Evolutionary conservation across 1,140 invertebrate species (phyloP), one percentile per base, ranked within the genome.

Genomic region (Uloborus diversus): DNA sequence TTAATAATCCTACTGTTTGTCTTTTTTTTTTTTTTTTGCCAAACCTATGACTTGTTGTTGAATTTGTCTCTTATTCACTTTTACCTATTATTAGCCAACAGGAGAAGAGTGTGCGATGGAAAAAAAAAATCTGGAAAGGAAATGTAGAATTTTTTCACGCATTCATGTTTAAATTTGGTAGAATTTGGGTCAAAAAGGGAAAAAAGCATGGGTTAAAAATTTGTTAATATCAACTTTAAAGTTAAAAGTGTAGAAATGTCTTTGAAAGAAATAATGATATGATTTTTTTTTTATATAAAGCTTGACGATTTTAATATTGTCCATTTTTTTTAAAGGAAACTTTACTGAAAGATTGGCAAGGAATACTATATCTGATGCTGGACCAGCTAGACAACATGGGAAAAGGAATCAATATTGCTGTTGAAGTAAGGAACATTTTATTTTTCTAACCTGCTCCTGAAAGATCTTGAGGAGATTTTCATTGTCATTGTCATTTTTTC

Each of bases 311-410:
- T n/a, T 53, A 20, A 17, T 17, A 53, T 53, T 53, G 49, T n/a
- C 23, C n/a, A 53, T 53, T 53, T 53, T 53, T 53, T n/a, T n/a
- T 53, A 65, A 85, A 87, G 80, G 82, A 84, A 84, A 83, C 86
- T 3, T 79, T 86, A 4, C 37, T 81, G 17, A 83, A 84, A 35
- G 84, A 86, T 69, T 86, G 85, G 85, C 85, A 87, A 81, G 86
- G 86, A n/a, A 82, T 87, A 20, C 66, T 86, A 20, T 85, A 85
- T 71, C 75, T 87, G 11, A 84, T 86, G 75, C 30, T 87, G 3
- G 84, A 84, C 20, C 82, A 83, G 28, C 32, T 87, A 2, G 82
- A 84, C 28, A 35, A 79, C 1, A 27, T 51, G 27, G 83, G 84
- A 28, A 49, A 70, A 28, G 81, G 83, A 13, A 75, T 82, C 32